Conservation (phyloP, 2,888 invertebrate genomes). For the Drosophila fungiperda region DNA sequence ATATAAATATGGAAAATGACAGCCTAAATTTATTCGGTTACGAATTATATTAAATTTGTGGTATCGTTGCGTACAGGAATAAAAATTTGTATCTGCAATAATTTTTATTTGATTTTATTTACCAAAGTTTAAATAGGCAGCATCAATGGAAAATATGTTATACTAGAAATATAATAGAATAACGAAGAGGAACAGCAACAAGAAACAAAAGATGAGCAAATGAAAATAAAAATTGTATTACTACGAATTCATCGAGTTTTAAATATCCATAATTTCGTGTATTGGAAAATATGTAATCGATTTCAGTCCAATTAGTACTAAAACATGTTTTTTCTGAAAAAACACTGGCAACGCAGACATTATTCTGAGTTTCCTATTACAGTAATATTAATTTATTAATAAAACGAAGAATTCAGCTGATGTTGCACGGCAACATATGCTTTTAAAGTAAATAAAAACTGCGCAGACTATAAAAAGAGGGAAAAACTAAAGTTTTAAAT, state of each 20-base stretch:
- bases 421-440: not conserved
- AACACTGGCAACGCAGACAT: not conserved
- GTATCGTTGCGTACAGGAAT: not conserved
- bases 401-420: not conserved
- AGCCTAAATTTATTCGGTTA: not conserved
- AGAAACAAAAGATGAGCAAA: not conserved
- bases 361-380: not conserved
- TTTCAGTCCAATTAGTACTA: not conserved
- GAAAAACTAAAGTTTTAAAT: not conserved
- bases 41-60: not conserved
- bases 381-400: not conserved
- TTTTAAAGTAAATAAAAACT: not conserved
- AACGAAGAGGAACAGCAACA: not conserved
- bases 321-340: not conserved
- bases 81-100: not conserved
- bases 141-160: not conserved
- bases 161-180: not conserved
- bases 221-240: not conserved
- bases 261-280: not conserved
- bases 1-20: not conserved
- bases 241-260: not conserved
- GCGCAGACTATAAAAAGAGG: constrained; percentile 2
- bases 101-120: not conserved
- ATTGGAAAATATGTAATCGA: not conserved
- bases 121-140: not conserved